Evolutionary conservation across 1,140 invertebrate species (phyloP).

Genomic region (Hylaeus volcanicus): DNA sequence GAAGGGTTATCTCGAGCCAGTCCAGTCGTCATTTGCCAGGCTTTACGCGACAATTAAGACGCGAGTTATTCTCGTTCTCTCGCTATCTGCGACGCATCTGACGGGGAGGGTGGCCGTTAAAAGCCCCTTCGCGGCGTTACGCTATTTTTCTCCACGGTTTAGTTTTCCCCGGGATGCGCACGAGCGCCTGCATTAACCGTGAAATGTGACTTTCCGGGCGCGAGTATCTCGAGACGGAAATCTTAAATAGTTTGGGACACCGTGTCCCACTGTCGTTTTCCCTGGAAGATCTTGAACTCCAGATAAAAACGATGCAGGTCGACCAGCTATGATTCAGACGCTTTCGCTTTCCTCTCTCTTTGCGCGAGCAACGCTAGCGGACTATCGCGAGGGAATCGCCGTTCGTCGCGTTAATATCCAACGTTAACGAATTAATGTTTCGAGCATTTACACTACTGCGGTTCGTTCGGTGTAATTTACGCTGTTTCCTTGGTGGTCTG

Average conservation of each 20-base stretch:
- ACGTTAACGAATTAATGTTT: neutral
- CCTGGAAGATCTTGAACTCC: neutral
- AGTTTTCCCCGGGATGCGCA: too few species aligned
- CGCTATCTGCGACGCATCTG: neutral
- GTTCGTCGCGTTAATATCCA: conserved; percentile 3
- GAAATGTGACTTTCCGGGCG: neutral
- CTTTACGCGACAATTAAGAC: conserved; percentile 21
- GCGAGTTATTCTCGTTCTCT: neutral
- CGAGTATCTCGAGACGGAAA: neutral
- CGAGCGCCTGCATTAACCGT: neutral
- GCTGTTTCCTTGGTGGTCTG: neutral
- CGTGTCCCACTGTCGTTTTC: too few species aligned
- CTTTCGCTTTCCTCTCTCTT: conserved; percentile 31
- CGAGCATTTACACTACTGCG: too few species aligned
- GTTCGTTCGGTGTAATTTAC: neutral
- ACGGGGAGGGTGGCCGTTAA: neutral
- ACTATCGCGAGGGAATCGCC: neutral
- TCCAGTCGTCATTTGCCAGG: neutral
- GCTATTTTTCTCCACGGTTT: neutral
- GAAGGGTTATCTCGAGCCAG: conserved; percentile 18
- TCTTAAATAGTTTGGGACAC: neutral
- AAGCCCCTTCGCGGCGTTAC: neutral
- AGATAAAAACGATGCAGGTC: neutral
- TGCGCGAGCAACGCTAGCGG: neutral
- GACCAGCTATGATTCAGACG: conserved; percentile 12